Percentiles rank a stretch among this genome's conserved stretches.
These are phyloP conservation scores for Pelecanoides urinatrix DNA, from an alignment of 2,113 vertebrate species.

Conservation along the genomic window DNA sequence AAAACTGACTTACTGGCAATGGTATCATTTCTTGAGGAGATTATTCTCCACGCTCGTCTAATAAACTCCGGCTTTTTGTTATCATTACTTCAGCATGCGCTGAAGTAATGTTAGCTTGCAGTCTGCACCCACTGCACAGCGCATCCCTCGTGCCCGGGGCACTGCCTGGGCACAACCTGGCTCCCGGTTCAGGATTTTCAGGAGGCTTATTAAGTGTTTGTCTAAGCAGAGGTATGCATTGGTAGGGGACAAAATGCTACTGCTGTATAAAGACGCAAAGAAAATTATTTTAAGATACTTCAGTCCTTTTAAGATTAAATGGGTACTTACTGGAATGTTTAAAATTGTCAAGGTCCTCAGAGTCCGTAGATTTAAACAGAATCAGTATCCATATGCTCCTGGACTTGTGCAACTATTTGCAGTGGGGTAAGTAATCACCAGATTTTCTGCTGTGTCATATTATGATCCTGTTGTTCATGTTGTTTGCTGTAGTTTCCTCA, in stretches of 20 bases:
- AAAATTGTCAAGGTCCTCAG: not conserved
- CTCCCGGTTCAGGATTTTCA: not conserved
- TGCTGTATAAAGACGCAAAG: not conserved
- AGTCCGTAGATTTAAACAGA: not conserved
- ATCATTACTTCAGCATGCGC: not conserved
- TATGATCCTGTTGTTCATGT: not conserved
- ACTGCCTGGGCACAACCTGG: not conserved
- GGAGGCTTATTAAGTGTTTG: not conserved
- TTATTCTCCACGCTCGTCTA: not conserved
- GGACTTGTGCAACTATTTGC: not conserved
- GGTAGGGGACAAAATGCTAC: not conserved
- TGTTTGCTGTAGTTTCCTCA: not conserved
- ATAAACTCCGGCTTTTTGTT: not conserved
- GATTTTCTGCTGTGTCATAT: not conserved
- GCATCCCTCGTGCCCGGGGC: not conserved
- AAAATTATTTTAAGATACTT: not conserved
- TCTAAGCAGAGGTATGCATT: not conserved
- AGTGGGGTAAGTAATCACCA: not conserved
- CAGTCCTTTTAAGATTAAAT: not conserved
- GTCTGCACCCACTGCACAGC: not conserved
- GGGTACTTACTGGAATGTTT: not conserved
- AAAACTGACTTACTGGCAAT: not conserved
- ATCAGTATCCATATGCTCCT: not conserved
- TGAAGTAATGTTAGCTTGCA: not conserved
- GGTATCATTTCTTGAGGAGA: not conserved